Percentiles rank a stretch among this genome's conserved stretches.
Evolutionary conservation across 2,797 vertebrate genomes (phyloP).

Genomic region (Tragopan temminckii): DNA sequence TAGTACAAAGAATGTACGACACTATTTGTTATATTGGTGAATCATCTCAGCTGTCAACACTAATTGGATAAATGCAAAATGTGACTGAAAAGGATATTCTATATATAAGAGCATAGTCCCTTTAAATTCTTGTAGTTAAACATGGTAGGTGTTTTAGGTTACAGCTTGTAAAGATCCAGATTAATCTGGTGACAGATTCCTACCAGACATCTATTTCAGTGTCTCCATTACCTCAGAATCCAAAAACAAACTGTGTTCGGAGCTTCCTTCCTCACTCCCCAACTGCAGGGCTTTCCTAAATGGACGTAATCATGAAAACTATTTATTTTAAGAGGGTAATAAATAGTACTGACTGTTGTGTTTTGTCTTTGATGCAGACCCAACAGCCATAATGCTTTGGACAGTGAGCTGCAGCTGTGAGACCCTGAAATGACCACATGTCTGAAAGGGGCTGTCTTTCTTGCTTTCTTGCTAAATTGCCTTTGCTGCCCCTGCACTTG

Average conservation of each 20-base stretch:
- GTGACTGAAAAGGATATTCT: not conserved
- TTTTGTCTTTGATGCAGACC: not conserved
- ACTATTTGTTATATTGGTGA: not conserved
- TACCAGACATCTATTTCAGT: conserved; percentile 59
- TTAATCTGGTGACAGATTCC: conserved; percentile 73
- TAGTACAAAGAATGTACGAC: not conserved
- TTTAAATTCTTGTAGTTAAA: conserved; percentile 55
- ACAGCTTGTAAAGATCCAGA: conserved; percentile 54
- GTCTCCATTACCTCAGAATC: conserved; percentile 69
- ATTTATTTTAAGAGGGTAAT: conserved; percentile 14
- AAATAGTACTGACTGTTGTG: not conserved
- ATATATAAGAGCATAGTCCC: not conserved
- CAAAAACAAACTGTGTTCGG: conserved; percentile 41
- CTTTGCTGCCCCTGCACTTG: not conserved
- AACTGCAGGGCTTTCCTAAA: conserved; percentile 9
- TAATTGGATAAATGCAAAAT: not conserved
- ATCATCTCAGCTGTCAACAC: not conserved
- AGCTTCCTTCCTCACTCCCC: not conserved
- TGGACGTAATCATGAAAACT: not conserved
- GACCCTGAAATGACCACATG: accelerated
- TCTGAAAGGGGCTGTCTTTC: not conserved
- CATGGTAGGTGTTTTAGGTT: conserved; percentile 57
- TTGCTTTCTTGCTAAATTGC: not conserved
- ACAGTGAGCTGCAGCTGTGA: not conserved
- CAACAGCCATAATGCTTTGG: not conserved